Conservation (phyloP, 2,888 invertebrate species). For the Octonoba sinensis region DNA sequence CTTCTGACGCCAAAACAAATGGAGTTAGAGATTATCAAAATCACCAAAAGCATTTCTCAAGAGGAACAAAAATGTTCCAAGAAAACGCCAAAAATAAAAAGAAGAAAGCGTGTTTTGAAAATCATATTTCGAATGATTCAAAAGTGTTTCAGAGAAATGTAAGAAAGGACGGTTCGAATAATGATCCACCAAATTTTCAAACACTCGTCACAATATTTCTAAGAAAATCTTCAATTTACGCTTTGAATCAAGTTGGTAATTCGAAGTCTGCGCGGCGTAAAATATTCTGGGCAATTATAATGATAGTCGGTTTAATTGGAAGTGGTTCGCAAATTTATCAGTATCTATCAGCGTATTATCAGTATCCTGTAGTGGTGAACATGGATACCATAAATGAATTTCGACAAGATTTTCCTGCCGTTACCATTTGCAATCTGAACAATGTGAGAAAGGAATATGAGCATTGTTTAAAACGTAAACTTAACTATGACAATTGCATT, state of each 20-base stretch:
- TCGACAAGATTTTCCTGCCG: not conserved
- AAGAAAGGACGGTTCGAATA: too few relatives aligned
- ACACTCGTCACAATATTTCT: constrained; percentile 11
- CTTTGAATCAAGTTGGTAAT: constrained; percentile 24
- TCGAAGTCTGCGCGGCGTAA: constrained; percentile 14
- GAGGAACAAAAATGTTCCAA: too few relatives aligned
- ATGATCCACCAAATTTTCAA: constrained; percentile 3
- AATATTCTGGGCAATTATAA: constrained; percentile 20
- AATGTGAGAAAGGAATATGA: not conserved
- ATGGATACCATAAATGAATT: constrained; percentile 1
- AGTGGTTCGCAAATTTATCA: not conserved
- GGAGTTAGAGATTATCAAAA: too few relatives aligned
- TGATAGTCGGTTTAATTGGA: constrained; percentile 19
- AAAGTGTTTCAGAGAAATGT: too few relatives aligned
- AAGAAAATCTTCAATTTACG: constrained; percentile 25
- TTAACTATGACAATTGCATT: constrained; percentile 11
- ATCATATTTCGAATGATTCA: too few relatives aligned
- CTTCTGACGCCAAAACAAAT: too few relatives aligned
- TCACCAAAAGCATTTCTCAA: too few relatives aligned
- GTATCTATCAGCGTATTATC: not conserved
- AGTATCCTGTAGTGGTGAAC: constrained; percentile 15
- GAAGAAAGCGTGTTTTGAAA: too few relatives aligned
- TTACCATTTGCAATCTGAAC: constrained; percentile 26
- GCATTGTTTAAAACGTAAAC: not conserved
- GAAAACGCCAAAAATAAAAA: too few relatives aligned